A percentile compares a stretch with the other conserved stretches of the same genome.
These are phyloP conservation scores for Diaprepes abbreviatus DNA, from an alignment of 2,888 invertebrate genomes.

Conservation along the genomic window DNA sequence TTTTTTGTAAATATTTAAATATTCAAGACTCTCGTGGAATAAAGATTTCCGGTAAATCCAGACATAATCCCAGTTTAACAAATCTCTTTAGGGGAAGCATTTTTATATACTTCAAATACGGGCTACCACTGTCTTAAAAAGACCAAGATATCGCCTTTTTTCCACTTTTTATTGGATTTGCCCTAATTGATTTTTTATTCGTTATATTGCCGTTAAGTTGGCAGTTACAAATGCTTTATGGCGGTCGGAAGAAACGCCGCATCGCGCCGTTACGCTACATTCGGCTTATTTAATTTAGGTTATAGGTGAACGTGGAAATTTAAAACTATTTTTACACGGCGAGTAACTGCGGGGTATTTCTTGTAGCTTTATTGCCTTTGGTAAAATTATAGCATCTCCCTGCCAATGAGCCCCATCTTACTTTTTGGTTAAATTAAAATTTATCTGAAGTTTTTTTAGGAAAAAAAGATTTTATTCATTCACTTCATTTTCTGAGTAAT, in stretches of 20 bases:
- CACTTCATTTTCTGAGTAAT: too few relatives aligned
- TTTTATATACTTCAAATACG: background rate
- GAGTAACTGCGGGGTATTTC: constrained; percentile 3
- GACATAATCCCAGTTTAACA: too few relatives aligned
- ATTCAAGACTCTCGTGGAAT: too few relatives aligned
- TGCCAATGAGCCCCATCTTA: too few relatives aligned
- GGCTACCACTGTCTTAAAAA: constrained; percentile 6
- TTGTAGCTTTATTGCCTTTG: constrained; percentile 6
- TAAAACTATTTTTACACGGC: constrained; percentile 17
- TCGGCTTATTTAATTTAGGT: constrained; percentile 29
- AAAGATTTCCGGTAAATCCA: too few relatives aligned
- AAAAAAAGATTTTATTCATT: too few relatives aligned
- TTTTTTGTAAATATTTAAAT: too few relatives aligned
- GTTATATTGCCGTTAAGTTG: constrained; percentile 27
- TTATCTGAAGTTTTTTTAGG: too few relatives aligned
- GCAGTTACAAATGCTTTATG: constrained; percentile 33
- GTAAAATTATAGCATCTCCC: constrained; percentile 1
- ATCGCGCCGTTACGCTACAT: background rate
- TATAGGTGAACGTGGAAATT: constrained; percentile 15
- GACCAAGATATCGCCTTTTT: constrained; percentile 5
- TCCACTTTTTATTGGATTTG: constrained; percentile 18
- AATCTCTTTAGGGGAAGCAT: too few relatives aligned
- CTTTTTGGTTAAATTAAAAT: too few relatives aligned
- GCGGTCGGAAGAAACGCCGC: constrained; percentile 9
- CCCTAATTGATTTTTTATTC: constrained; percentile 34